Base-by-base conservation (phyloP, 2,797 vertebrate species). In the Labeo calbasu region DNA sequence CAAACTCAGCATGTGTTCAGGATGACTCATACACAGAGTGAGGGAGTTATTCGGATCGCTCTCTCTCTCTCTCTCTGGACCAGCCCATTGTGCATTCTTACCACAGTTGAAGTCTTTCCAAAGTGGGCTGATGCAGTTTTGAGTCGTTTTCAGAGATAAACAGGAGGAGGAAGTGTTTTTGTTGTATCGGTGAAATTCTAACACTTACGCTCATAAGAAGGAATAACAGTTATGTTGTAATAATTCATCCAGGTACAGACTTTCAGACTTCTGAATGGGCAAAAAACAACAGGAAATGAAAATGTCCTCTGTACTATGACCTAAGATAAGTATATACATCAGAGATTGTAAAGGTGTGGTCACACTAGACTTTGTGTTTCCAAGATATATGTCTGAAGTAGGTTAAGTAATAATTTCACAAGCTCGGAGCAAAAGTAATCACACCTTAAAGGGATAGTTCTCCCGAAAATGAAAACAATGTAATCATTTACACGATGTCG, bases 1-100 rank as follows among this genome's bases (percentile, higher is more conserved):
- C 87, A 85, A 86, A 87, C 85, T 85, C 82, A 79, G 79, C 86
- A 88, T 83, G 79, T 79, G 66, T 86, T 89, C 84, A 81, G 84
- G 73, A 85, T 89, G 87, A 88, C 68, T 89, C 87, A 87, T 55
- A 48, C 80, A 68, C 63, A 51, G 28, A 66, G 63, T 63, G 80
- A 81, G 85, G 79, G 84, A 83, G 83, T 83, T 57, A 77, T 77
- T 66, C 76, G 28, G 82, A 83, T 57, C 40, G 3, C 78, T 84
- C 79, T 71, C 78, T 48, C 73, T 77, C 73, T 77, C 43, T 84
- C 70, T 81, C 66, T 81, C 68, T 81, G 15, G 66, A 51, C 51
- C n/a, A 81, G 66, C 36, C 65, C 73, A 83, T 53, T 83, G 71
- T 76, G 61, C 59, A 76, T 76, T 76, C 81, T 80, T 57, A 55